Evolutionary conservation across 2,797 vertebrate genomes (phyloP).

Genomic region (Phrynocephalus vlangalii): DNA sequence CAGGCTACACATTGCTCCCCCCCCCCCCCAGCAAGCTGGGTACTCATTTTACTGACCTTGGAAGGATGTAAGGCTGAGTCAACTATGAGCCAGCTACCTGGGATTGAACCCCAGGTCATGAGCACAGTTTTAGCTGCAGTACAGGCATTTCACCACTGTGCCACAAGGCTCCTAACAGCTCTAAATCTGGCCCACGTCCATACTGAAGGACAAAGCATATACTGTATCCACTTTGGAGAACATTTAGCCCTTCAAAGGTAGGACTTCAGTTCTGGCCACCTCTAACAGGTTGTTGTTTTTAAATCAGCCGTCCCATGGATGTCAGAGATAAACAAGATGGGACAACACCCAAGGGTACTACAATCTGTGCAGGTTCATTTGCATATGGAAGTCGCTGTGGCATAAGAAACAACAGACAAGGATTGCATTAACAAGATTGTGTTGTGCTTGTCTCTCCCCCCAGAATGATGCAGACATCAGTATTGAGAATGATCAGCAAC

Average conservation of each 20-base stretch:
- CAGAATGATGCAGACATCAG: constrained; percentile 70
- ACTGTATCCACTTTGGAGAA: neutral
- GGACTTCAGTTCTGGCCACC: too few species aligned
- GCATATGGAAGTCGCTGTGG: neutral
- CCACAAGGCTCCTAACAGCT: neutral
- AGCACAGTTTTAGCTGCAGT: too few species aligned
- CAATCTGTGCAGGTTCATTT: neutral
- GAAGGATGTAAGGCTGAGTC: too few species aligned
- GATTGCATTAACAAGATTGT: constrained; percentile 18
- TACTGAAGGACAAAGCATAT: neutral
- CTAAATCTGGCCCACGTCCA: neutral
- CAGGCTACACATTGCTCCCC: too few species aligned
- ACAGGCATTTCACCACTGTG: too few species aligned
- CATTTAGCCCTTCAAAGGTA: neutral
- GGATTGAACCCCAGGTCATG: too few species aligned
- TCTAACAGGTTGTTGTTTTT: too few species aligned
- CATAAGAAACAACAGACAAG: neutral
- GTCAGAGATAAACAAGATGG: accelerated
- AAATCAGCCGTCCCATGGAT: too few species aligned
- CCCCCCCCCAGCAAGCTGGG: too few species aligned
- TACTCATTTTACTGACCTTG: too few species aligned
- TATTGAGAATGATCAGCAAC: constrained; percentile 58
- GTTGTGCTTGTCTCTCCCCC: constrained; percentile 55
- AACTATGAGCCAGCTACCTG: too few species aligned
- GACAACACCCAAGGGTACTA: neutral